A percentile compares a stretch with the other conserved stretches of the same genome.
Evolutionary conservation across 2,888 invertebrate genomes (phyloP).

Genomic region (Euproctis similis): DNA sequence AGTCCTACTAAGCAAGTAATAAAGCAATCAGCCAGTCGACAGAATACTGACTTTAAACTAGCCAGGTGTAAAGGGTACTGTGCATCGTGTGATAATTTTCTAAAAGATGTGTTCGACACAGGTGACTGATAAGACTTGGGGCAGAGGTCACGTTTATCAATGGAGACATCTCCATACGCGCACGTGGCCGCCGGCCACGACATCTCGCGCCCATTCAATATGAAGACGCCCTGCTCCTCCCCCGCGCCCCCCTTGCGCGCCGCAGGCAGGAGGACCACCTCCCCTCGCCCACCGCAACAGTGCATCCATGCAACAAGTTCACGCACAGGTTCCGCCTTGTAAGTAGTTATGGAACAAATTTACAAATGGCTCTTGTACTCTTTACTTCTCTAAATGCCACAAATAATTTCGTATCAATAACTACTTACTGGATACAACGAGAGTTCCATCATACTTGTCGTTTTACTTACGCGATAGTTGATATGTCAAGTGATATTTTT

Average conservation of each 20-base stretch:
- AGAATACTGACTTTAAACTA: conserved; percentile 1
- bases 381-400: no score
- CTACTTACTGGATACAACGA: no score
- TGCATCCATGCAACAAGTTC: conserved; percentile 76
- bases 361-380: no score
- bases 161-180: conserved; percentile 73
- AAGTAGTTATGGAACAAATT: conserved; percentile 58
- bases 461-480: no score
- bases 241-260: conserved; percentile 26
- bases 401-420: no score
- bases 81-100: no score
- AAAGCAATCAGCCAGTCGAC: background rate
- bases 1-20: no score
- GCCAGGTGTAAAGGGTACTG: conserved; percentile 8
- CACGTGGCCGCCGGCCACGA: conserved; percentile 68
- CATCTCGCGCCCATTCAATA: conserved; percentile 76
- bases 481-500: no score
- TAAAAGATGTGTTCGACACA: conserved; percentile 44
- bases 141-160: conserved; percentile 70
- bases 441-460: no score
- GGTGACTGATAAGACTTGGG: no score
- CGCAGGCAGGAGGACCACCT: no score
- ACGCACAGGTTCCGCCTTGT: conserved; percentile 56
- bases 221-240: conserved; percentile 56
- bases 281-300: conserved; percentile 52